Evolutionary conservation across 2,113 vertebrate species (phyloP), one percentile per base, ranked within the genome.

Genomic region (Boleophthalmus pectinirostris): DNA sequence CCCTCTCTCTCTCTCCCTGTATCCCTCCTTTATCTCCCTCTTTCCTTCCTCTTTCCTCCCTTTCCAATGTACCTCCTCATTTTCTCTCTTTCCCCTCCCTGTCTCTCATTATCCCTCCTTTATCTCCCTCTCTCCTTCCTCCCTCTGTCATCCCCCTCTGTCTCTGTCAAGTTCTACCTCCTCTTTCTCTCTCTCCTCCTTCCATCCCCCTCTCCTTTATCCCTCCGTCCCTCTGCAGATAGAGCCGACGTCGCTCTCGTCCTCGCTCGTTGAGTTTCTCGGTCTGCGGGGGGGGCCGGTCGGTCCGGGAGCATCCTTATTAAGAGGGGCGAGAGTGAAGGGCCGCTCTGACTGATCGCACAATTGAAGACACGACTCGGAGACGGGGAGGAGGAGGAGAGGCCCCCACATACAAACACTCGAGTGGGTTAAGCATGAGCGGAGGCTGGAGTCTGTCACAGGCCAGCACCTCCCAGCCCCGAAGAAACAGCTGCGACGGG

Each of bases 271-370:
- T 85, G 90, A 89, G 90, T 90, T 91, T 90, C 90, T 90, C 83
- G 82, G 85, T 75, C 90, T 85, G 86, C 89, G 87, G 87, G 80
- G 73, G 88, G 87, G 90, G 29, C 29, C 29, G 89, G 90, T 89
- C 82, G 90, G 82, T 84, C 88, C 87, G 87, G 82, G 85, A 89
- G 88, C 88, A 78, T 90, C 87, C 90, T 89, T 91, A 92, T 91
- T 92, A 91, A 92, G 90, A 91, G 87, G 86, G 87, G 84, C 79
- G 82, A 84, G 83, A 89, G 86, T 91, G 85, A 89, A 90, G 87
- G 89, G 80, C 84, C 82, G 79, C 85, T 76, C 88, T 89, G 90
- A 90, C 87, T 92, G 88, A 90, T 92, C 88, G 90, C 86, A 73
- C 87, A 84, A 87, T 89, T 86, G 87, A 79, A 85, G 76, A 82